phyloP scores from a whole-genome alignment of 2,113 vertebrate species.

The Tyto alba region DNA sequence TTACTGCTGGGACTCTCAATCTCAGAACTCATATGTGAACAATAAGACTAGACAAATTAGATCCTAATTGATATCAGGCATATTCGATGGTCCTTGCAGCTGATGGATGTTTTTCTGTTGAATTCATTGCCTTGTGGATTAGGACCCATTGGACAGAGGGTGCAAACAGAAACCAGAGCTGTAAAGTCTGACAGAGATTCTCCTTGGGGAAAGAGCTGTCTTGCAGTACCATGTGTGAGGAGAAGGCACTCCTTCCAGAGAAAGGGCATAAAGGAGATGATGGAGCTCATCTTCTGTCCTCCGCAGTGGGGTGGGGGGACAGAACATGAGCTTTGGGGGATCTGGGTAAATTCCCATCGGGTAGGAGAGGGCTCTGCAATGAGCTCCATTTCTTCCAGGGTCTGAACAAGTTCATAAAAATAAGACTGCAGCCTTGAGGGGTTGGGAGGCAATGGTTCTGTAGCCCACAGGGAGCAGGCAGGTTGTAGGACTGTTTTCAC shows the following conservation, averaged over 20 bases:
- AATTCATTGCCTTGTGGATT: background rate
- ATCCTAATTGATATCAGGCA: conserved; percentile 17
- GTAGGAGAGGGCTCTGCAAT: background rate
- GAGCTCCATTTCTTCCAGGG: background rate
- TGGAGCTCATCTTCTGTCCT: background rate
- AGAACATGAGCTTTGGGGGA: background rate
- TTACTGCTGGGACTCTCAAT: background rate
- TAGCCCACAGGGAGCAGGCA: background rate
- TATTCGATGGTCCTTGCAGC: background rate
- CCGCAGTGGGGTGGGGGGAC: fast-evolving
- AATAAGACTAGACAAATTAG: conserved; percentile 31
- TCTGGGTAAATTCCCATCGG: background rate
- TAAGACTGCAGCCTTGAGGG: background rate
- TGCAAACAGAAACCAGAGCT: conserved; percentile 5
- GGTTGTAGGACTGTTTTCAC: background rate
- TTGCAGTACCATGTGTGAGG: background rate
- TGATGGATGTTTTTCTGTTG: background rate
- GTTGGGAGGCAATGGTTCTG: background rate
- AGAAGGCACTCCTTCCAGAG: background rate
- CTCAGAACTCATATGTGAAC: background rate
- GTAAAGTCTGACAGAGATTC: background rate
- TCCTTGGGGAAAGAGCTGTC: background rate
- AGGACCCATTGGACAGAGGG: background rate
- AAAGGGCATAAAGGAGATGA: background rate
- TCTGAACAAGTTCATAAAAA: background rate